These are phyloP conservation scores for Pluvialis apricaria DNA, from an alignment of 2,113 vertebrate species.

Conservation along the genomic window DNA sequence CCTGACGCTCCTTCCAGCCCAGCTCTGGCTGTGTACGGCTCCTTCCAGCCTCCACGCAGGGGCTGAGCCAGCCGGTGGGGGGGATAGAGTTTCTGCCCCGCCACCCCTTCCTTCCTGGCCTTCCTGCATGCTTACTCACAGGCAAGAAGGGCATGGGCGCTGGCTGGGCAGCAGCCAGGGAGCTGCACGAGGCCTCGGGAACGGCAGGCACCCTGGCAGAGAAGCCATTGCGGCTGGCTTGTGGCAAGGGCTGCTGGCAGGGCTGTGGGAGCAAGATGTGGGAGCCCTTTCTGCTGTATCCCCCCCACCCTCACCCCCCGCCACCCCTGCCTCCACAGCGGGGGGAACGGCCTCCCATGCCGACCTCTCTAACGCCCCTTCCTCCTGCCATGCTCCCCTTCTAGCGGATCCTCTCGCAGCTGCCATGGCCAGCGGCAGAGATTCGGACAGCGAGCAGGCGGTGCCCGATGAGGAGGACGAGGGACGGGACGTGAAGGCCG, in stretches of 20 bases:
- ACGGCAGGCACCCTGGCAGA: background rate
- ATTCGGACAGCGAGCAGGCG: conserved; percentile 64
- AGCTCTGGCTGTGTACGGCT: background rate
- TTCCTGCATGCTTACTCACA: background rate
- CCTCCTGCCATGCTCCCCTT: background rate
- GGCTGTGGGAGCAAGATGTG: background rate
- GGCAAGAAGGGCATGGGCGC: background rate
- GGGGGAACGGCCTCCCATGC: rapidly evolving
- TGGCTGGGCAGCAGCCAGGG: background rate
- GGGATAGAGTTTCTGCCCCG: conserved; percentile 24
- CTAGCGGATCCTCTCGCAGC: background rate
- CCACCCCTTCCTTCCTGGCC: conserved; percentile 13
- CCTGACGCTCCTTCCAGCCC: background rate
- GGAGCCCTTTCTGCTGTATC: background rate
- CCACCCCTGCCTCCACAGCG: rapidly evolving
- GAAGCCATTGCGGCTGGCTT: background rate
- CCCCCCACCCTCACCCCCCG: background rate
- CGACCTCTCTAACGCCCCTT: background rate
- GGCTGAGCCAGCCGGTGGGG: background rate
- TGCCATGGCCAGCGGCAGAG: conserved; percentile 80
- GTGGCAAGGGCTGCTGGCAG: background rate
- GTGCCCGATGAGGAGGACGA: conserved; percentile 74
- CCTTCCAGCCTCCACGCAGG: background rate
- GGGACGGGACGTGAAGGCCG: conserved; percentile 42
- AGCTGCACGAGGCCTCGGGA: background rate